Percentiles rank a stretch among this genome's conserved stretches.
Evolutionary conservation across 2,797 vertebrate species (phyloP).

Genomic region (Syngnathus acus): DNA sequence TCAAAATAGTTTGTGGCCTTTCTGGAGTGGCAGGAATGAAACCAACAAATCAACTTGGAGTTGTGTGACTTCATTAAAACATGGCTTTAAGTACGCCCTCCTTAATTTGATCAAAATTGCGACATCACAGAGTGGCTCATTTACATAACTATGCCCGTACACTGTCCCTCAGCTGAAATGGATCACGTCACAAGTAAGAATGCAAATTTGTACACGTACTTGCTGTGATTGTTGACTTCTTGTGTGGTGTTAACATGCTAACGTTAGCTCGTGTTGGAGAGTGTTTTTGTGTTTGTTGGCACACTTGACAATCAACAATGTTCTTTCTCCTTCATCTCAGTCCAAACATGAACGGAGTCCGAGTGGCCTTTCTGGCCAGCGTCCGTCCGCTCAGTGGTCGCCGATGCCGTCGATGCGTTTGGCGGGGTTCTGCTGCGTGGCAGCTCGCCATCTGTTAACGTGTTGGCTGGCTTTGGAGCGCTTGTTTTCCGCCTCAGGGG

Average conservation of each 20-base stretch:
- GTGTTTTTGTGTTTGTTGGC: background rate
- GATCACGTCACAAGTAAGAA: too few relatives aligned
- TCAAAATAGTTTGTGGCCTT: too few relatives aligned
- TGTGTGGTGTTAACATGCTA: background rate
- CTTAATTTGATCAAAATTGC: too few relatives aligned
- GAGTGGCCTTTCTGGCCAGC: background rate
- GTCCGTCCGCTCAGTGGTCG: conserved; percentile 61
- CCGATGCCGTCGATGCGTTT: conserved; percentile 75
- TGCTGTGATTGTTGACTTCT: background rate
- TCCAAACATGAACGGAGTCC: background rate
- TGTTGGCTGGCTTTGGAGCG: conserved; percentile 75
- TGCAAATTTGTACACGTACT: background rate
- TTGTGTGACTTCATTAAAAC: too few relatives aligned
- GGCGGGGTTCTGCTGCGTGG: conserved; percentile 68
- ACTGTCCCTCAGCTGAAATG: too few relatives aligned
- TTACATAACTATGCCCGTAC: too few relatives aligned
- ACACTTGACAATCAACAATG: background rate
- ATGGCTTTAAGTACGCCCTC: too few relatives aligned
- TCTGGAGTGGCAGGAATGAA: too few relatives aligned
- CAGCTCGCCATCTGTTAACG: conserved; percentile 76
- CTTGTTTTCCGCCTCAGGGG: conserved; percentile 75
- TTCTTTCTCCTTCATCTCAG: background rate
- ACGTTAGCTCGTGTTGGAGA: background rate
- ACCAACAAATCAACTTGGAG: too few relatives aligned
- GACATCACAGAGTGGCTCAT: too few relatives aligned